Base-by-base conservation (phyloP, 2,113 vertebrate species). In the Gymnarchus niloticus region DNA sequence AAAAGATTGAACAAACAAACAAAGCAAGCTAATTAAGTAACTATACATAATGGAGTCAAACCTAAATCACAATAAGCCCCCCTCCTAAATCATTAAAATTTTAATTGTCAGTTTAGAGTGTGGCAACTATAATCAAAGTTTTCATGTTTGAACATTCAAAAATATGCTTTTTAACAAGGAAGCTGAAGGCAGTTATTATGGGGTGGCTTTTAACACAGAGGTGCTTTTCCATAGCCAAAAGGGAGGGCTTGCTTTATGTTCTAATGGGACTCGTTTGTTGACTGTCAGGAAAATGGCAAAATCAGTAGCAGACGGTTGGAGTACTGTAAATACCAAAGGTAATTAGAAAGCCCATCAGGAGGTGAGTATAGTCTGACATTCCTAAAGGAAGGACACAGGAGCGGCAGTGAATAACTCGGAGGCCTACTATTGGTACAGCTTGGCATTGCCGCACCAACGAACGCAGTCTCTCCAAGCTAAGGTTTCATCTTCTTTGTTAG, bases 241-340 rank as follows among this genome's bases (percentile, higher is more conserved):
- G 95, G 95, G 93, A 87, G 88, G 93, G 92, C 91, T 93, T 93
- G 93, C 92, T 93, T 93, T 89, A 23, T 87, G 92, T 93, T 94
- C 95, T 95, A 95, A 96, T 95, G 94, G 94, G 94, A 91, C 96
- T 95, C 95, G 95, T 96, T 96, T 95, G 95, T 93, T 94, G 93
- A 95, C 94, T 97, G 96, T 98, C 94, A 96, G 93, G 95, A 96
- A 96, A 96, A 96, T 95, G 94, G 96, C 97, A 96, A 94, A 96
- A 96, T 95, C 91, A 89, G 94, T 94, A 94, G 94, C 88, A 88
- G 95, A 96, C 94, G 93, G 94, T 91, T 92, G 90, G 91, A 90
- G 90, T n/a, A 88, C 93, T 91, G 94, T 96, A 95, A 96, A 95
- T 95, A 95, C 95, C 89, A 90, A 91, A 96, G 94, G 96, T 96